Conservation (phyloP, 2,888 invertebrate species). For the Harpagoxenus sublaevis region DNA sequence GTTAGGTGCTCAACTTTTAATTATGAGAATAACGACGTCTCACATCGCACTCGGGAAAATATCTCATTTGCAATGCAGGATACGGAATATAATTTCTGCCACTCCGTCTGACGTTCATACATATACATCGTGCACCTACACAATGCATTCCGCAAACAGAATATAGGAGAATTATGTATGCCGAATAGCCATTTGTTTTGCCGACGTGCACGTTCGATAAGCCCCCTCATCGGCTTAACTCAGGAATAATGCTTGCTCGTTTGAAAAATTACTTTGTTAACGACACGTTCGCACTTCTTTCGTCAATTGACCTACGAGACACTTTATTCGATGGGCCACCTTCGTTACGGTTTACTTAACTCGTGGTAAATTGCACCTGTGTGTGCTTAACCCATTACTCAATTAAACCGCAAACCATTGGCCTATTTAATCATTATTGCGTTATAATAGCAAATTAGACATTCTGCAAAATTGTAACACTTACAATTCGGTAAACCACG, state of each 20-base stretch:
- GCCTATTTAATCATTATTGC: slow-evolving; percentile 47
- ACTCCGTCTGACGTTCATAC: not conserved
- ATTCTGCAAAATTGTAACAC: not conserved
- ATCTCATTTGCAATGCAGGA: slow-evolving; percentile 53
- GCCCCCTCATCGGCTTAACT: slow-evolving; percentile 34
- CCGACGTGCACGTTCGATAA: slow-evolving; percentile 36
- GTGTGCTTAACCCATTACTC: slow-evolving; percentile 47
- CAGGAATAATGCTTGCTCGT: slow-evolving; percentile 50
- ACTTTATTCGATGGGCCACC: slow-evolving; percentile 46
- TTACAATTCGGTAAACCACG: slow-evolving; percentile 1
- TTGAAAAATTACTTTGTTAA: slow-evolving; percentile 57
- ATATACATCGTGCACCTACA: not conserved
- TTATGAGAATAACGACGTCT: slow-evolving; percentile 59
- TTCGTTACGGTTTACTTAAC: slow-evolving; percentile 51
- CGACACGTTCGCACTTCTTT: slow-evolving; percentile 28
- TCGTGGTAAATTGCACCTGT: slow-evolving; percentile 50
- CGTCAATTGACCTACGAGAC: slow-evolving; percentile 33
- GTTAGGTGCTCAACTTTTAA: slow-evolving; percentile 59
- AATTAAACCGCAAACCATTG: slow-evolving; percentile 50
- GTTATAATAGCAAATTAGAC: slow-evolving; percentile 27
- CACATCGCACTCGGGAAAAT: slow-evolving; percentile 43
- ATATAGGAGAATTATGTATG: slow-evolving; percentile 9
- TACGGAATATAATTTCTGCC: slow-evolving; percentile 33
- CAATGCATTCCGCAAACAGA: not conserved
- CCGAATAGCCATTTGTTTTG: slow-evolving; percentile 38